Evolutionary conservation across 2,888 invertebrate genomes (phyloP), one percentile per base, ranked within the genome.

Genomic region (Galerucella pusilla): DNA sequence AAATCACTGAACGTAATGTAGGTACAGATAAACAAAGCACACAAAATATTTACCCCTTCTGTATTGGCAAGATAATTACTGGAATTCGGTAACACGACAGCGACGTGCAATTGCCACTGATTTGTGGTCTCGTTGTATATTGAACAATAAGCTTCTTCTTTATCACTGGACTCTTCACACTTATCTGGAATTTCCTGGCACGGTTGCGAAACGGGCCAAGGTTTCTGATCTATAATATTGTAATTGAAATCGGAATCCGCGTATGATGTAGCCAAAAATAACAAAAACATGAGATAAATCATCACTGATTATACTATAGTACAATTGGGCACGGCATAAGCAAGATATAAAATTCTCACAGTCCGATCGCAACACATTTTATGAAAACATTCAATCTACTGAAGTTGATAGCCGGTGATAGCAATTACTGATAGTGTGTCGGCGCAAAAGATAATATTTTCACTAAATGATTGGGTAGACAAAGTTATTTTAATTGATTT

Each of bases 71-170:
- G 20, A 90, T 91, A 85, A 77, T 90, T 89, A 67, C 35, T 89
- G 87, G 81, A 91, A 70, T 89, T 89, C 0, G 94, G 93, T 74
- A 94, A 85, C 76, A 94, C 87, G 25, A 94, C 88, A 2, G 92
- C 92, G 0, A 92, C 91, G 69, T 92, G 89, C 60, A 94, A 89
- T 63, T 90, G 90, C 83, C 94, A 94, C 6, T 84, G 85, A 6
- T 89, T 89, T 57, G 87, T 83, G 77, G 89, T 90, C 28, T 80
- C 76, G 65, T 81, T 80, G 28, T 79, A 74, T n/a, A 65, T 63
- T 49, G 80, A 80, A 57, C 71, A 71, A 49, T 74, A 77, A n/a
- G 49, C 46, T 16, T 64, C 70, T 57, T 64, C 57, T 45, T 64
- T 25, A 52, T 14, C 16, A 57, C 20, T 42, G 46, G 65, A 69